Evolutionary conservation across 2,113 vertebrate species (phyloP).

Genomic region (Neodon shergylaensis): DNA sequence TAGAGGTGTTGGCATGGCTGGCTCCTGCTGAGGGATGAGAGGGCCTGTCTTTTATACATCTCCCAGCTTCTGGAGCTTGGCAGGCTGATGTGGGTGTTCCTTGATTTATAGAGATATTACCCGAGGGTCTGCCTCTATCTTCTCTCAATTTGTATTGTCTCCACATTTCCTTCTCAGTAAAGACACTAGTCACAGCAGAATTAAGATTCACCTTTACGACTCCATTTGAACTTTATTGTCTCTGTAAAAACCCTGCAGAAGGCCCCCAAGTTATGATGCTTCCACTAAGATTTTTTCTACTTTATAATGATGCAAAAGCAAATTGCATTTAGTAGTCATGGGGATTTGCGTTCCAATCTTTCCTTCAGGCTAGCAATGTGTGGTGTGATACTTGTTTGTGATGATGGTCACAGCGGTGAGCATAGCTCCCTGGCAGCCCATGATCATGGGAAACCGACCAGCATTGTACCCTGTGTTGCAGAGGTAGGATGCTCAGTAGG

Average conservation of each 20-base stretch:
- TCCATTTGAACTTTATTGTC: neutral
- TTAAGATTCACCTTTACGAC: neutral
- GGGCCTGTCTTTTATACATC: neutral
- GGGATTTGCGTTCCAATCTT: neutral
- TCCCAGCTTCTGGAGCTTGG: neutral
- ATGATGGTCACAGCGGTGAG: accelerated
- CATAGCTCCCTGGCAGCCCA: neutral
- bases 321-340: neutral
- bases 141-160: neutral
- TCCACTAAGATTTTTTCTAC: neutral
- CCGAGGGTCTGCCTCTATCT: neutral
- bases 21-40: neutral
- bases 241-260: neutral
- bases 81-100: neutral
- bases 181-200: neutral
- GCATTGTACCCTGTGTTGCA: neutral
- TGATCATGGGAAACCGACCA: too few relatives aligned
- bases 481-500: neutral
- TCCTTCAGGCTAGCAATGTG: neutral
- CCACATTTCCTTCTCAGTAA: neutral
- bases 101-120: neutral
- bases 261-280: too few relatives aligned
- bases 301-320: neutral
- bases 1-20: neutral
- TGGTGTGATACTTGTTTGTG: neutral